phyloP scores from a whole-genome alignment of 2,113 vertebrate species.

The Anhinga rufa region DNA sequence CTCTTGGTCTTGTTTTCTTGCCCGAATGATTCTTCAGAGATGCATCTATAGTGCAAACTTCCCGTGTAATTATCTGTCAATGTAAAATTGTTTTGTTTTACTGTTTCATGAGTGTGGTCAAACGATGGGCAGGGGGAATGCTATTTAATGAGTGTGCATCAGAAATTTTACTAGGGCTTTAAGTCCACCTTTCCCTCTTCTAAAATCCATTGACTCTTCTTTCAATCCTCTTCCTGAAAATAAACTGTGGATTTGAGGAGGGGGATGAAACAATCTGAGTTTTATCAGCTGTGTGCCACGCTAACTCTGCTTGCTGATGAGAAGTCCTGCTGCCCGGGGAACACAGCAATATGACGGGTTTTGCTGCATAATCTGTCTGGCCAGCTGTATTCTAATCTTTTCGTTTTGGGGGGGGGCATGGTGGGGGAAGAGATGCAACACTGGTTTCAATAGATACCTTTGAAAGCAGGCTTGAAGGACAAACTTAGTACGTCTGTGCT shows the following conservation, averaged over 20 bases:
- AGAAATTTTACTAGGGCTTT: not conserved
- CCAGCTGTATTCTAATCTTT: slow-evolving; percentile 25
- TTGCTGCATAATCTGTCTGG: slow-evolving; percentile 32
- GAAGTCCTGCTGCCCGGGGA: not conserved
- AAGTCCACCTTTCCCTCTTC: not conserved
- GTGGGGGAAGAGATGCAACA: not conserved
- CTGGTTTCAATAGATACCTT: not conserved
- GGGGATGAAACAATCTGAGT: not conserved
- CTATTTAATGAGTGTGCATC: not conserved
- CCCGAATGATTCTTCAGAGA: not conserved
- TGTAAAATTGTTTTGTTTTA: not conserved
- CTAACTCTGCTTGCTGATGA: not conserved
- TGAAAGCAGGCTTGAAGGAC: not conserved
- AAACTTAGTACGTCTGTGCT: not conserved
- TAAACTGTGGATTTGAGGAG: not conserved
- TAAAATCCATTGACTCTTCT: not conserved
- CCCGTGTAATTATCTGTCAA: accelerated
- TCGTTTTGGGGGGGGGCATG: not conserved
- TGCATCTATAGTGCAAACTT: not conserved
- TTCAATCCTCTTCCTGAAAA: not conserved
- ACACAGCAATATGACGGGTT: not conserved
- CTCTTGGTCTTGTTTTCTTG: not conserved
- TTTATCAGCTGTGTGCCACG: not conserved
- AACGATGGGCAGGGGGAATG: accelerated
- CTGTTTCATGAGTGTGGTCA: not conserved